A percentile compares a stretch with the other conserved stretches of the same genome.
Conservation (phyloP, 1,140 invertebrate genomes). For the Coenobita brevimanus region DNA sequence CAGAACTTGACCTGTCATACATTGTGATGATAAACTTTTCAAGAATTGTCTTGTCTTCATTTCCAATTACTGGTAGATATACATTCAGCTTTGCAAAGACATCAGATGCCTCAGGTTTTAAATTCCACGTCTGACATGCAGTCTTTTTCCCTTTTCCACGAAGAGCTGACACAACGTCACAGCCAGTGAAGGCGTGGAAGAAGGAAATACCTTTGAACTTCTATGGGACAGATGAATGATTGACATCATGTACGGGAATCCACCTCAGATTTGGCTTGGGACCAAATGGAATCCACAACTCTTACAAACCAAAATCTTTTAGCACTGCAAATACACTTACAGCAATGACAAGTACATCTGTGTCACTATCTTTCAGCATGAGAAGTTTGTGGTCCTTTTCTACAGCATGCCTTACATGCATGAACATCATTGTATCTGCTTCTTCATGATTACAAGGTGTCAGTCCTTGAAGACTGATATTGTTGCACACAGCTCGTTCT, state of each 20-base stretch:
- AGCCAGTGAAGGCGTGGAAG: constrained; percentile 64
- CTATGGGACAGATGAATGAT: constrained; percentile 48
- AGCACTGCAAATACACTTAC: neutral
- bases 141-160: constrained; percentile 48
- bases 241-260: too few relatives aligned
- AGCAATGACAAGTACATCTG: neutral
- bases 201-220: constrained; percentile 57
- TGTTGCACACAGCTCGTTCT: neutral
- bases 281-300: neutral
- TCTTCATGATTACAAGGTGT: neutral
- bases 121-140: constrained; percentile 50
- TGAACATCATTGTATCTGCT: neutral
- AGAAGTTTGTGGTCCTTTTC: neutral
- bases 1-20: too few relatives aligned
- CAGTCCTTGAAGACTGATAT: neutral
- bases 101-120: constrained; percentile 29
- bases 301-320: neutral
- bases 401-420: neutral
- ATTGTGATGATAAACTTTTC: constrained; percentile 16
- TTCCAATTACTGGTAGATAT: constrained; percentile 22
- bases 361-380: neutral
- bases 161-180: constrained; percentile 68
- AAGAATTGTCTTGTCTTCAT: neutral
- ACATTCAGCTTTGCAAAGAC: constrained; percentile 45
- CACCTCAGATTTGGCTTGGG: neutral